Evolutionary conservation across 2,797 vertebrate genomes (phyloP).

Genomic region (Acestrorhynchus altus): DNA sequence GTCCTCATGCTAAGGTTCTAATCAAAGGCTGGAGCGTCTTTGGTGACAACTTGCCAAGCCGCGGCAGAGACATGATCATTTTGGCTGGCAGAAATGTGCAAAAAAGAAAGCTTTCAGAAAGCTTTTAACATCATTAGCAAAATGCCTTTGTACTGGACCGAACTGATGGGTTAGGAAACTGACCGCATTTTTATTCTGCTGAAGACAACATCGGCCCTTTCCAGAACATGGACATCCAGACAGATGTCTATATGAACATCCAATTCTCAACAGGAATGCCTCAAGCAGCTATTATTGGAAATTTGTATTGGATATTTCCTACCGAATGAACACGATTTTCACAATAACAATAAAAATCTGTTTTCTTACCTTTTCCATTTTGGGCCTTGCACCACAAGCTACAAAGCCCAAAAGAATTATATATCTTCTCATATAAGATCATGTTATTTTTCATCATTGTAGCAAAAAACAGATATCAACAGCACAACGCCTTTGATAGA

Average conservation of each 20-base stretch:
- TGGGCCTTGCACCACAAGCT: neutral
- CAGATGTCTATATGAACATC: neutral
- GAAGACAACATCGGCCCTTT: neutral
- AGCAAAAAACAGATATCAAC: constrained; percentile 68
- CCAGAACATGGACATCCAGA: neutral
- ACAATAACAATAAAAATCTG: neutral
- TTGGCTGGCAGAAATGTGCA: constrained; percentile 61
- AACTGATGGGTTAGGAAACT: neutral
- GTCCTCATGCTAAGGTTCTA: constrained; percentile 70
- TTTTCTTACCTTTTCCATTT: neutral
- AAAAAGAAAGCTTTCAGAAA: neutral
- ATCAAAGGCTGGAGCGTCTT: constrained; percentile 73
- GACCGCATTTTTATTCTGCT: neutral
- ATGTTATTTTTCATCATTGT: constrained; percentile 13
- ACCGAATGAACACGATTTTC: neutral
- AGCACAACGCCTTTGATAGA: constrained; percentile 72
- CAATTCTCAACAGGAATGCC: neutral
- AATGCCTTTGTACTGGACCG: neutral
- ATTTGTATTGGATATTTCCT: neutral
- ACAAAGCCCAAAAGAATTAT: neutral
- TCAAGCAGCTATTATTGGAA: neutral
- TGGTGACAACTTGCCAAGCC: constrained; percentile 65
- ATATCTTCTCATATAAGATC: constrained; percentile 14
- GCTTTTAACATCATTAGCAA: constrained; percentile 15
- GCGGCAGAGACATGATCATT: constrained; percentile 45